Evolutionary conservation across 2,797 vertebrate species (phyloP).

Genomic region (Chiloscyllium punctatum): DNA sequence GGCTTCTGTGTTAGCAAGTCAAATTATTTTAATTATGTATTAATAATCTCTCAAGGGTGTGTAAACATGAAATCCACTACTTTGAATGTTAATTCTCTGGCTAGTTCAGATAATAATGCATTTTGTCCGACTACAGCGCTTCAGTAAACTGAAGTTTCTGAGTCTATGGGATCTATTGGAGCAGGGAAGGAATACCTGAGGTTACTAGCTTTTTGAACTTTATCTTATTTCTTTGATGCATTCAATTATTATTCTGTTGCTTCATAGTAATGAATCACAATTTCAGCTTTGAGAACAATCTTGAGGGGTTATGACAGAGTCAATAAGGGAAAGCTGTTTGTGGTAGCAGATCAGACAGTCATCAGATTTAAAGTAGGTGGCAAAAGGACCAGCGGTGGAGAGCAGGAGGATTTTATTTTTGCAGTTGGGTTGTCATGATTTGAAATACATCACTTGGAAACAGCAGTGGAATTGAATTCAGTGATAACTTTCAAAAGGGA

Average conservation of each 20-base stretch:
- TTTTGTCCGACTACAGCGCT: neutral
- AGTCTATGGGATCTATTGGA: neutral
- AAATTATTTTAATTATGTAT: slow-evolving; percentile 20
- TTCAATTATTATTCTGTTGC: no score
- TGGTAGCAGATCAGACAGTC: neutral
- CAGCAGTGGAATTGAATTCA: neutral
- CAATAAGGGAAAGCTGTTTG: neutral
- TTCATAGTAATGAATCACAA: neutral
- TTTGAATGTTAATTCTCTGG: neutral
- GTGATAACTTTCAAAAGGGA: no score
- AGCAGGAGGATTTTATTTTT: neutral
- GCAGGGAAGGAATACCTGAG: neutral
- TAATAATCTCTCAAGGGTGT: slow-evolving; percentile 22
- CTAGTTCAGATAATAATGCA: neutral
- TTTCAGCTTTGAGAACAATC: neutral
- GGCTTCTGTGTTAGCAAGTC: slow-evolving; percentile 12
- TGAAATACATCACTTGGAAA: neutral
- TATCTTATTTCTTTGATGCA: neutral
- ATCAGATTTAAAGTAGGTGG: neutral
- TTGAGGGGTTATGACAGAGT: neutral
- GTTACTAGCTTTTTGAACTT: neutral
- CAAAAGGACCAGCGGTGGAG: neutral
- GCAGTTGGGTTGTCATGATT: neutral
- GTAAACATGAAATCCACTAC: slow-evolving; percentile 1
- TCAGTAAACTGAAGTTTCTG: neutral